Conservation (phyloP, 1,140 invertebrate genomes). For the Drosophila carrolli region DNA sequence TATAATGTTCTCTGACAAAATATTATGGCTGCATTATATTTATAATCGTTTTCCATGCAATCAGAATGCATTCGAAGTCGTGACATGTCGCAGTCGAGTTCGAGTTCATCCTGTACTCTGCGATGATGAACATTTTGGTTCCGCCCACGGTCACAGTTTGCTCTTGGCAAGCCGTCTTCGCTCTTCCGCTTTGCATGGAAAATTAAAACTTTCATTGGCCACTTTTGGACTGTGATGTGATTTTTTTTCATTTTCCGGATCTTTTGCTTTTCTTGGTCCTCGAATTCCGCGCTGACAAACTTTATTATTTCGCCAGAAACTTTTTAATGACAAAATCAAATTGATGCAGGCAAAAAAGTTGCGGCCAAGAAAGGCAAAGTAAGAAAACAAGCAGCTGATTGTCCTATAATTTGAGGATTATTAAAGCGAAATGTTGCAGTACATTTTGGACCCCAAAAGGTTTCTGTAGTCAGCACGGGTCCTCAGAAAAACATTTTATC, state of each 20-base stretch:
- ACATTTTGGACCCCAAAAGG: constrained; percentile 4
- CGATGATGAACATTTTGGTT: constrained; percentile 33
- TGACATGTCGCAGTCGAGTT: constrained; percentile 17
- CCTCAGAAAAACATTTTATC: not conserved
- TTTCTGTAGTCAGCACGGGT: not conserved
- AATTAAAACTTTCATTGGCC: constrained; percentile 56
- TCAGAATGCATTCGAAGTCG: constrained; percentile 10
- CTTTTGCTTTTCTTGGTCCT: constrained; percentile 5
- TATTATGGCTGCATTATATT: constrained; percentile 20
- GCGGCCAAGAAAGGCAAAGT: constrained; percentile 12
- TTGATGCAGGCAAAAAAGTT: constrained; percentile 90
- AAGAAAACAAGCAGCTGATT: constrained; percentile 85
- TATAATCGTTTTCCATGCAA: constrained; percentile 14
- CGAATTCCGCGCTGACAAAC: constrained; percentile 85
- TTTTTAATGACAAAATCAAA: constrained; percentile 77
- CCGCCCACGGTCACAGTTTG: constrained; percentile 16
- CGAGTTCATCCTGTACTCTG: constrained; percentile 23
- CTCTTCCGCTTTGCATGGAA: not conserved
- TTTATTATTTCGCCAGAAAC: constrained; percentile 88
- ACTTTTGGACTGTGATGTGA: constrained; percentile 50
- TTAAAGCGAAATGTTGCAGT: constrained; percentile 22
- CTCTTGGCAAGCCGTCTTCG: constrained; percentile 14
- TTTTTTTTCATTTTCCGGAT: constrained; percentile 19
- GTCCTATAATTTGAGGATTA: constrained; percentile 84
- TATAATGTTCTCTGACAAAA: constrained; percentile 25